phyloP scores from a whole-genome alignment of 2,797 vertebrate genomes.

The Benthosema pterotum region DNA sequence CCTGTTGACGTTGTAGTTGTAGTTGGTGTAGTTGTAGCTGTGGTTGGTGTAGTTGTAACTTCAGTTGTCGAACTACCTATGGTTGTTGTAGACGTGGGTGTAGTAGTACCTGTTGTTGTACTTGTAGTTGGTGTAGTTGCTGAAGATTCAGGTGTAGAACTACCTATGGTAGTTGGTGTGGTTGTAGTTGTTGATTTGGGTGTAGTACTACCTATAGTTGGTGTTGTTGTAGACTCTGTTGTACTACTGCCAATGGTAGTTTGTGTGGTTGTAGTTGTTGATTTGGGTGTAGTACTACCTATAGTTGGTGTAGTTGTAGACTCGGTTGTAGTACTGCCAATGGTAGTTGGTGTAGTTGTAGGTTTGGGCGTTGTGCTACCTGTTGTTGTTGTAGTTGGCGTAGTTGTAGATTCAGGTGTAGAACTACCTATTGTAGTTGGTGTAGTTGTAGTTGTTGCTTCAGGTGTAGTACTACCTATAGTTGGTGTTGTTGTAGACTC shows the following conservation, averaged over 20 bases:
- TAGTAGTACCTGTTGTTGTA: not conserved
- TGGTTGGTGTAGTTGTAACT: not conserved
- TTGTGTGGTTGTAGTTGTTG: not conserved
- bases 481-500: not conserved
- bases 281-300: not conserved
- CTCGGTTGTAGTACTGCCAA: too few species aligned
- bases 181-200: not conserved
- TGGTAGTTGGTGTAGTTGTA: slow-evolving; percentile 1
- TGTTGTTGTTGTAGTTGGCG: not conserved
- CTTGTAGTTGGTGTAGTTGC: not conserved
- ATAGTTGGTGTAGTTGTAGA: not conserved
- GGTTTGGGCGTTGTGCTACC: not conserved
- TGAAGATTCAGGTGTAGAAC: not conserved
- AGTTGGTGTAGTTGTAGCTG: not conserved
- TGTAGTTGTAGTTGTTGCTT: not conserved
- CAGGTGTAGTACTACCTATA: not conserved
- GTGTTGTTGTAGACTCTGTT: not conserved
- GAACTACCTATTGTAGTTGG: not conserved
- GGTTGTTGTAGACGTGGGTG: not conserved
- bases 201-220: not conserved
- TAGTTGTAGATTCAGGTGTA: not conserved
- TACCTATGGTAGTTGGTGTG: not conserved
- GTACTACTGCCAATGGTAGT: not conserved
- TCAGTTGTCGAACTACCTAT: not conserved
- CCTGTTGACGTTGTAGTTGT: not conserved